Evolutionary conservation across 2,113 vertebrate species (phyloP).

Genomic region (Caranx melampygus): DNA sequence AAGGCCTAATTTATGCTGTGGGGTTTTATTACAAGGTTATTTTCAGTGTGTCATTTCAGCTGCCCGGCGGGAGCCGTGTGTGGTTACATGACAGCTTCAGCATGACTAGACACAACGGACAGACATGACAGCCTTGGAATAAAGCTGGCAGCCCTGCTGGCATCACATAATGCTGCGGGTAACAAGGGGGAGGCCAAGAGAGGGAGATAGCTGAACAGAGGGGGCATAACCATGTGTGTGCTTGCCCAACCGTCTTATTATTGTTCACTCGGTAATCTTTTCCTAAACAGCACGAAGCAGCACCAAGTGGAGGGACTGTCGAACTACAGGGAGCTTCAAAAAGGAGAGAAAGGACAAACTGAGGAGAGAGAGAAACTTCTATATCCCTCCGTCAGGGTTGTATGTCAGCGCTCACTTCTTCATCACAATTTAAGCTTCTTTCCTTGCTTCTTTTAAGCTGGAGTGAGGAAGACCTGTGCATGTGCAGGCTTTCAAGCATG

Average conservation of each 20-base stretch:
- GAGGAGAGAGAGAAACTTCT: constrained; percentile 29
- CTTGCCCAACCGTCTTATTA: constrained; percentile 28
- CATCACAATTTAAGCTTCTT: constrained; percentile 23
- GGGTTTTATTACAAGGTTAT: constrained; percentile 69
- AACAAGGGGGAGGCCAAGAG: constrained; percentile 5
- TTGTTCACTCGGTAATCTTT: constrained; percentile 33
- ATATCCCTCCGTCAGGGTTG: constrained; percentile 5
- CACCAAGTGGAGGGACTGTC: not conserved
- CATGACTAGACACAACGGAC: constrained; percentile 69
- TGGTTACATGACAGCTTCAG: constrained; percentile 62
- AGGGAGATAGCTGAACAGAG: constrained; percentile 19
- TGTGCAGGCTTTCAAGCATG: not conserved
- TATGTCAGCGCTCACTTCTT: constrained; percentile 31
- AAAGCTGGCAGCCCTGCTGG: constrained; percentile 34
- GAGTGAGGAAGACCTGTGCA: not conserved
- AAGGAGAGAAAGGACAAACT: constrained; percentile 37
- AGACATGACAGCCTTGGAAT: constrained; percentile 28
- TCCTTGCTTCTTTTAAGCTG: constrained; percentile 1
- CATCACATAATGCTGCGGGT: constrained; percentile 24
- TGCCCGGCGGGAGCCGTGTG: constrained; percentile 25
- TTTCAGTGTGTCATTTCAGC: constrained; percentile 59
- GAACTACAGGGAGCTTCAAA: not conserved
- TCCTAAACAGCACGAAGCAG: constrained; percentile 26
- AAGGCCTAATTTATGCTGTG: constrained; percentile 62
- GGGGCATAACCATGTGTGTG: constrained; percentile 19